Base-by-base conservation (phyloP, 2,888 invertebrate genomes). In the Tipula vernalis region DNA sequence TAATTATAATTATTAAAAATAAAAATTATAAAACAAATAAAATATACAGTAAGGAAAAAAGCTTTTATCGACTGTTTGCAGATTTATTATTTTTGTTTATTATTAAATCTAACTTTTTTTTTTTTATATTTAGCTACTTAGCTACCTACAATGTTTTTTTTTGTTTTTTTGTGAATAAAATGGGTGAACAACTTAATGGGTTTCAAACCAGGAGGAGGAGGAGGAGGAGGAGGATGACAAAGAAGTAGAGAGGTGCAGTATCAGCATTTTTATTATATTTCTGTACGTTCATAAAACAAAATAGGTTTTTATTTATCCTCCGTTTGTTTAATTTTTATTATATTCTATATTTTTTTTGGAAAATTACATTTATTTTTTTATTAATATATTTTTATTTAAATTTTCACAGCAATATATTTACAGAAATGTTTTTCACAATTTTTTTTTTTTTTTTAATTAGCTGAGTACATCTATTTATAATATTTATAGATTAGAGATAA, bases 101-200 rank as follows among this genome's bases (percentile, higher is more conserved):
- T 84, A 84, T 39, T 84, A 84, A 84, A 39, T 84, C 42, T 85
- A 85, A 85, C 15, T 42, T 15, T 39, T 85, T 84, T 85, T 84
- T 84, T 39, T 39, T 84, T 84, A 85, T 85, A 42, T 85, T 85
- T 85, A 85, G 85, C 85, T 85, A 85, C 85, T 85, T 85, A 85
- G 85, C 85, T 85, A 85, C 85, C 85, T 85, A 85, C 85, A 42
- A 71, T 71, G 18, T 28, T 28, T 28, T 28, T 28, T 28, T 28
- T 28, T n/a, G n/a, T n/a, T 28, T 28, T 28, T 28, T 71, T 28
- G 10, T 71, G 28, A 71, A 71, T 28, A 71, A 71, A 71, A 71
- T 42, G 85, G 85, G 84, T 39, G 39, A 18, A 18, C 28, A 12
- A 85, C 42, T 71, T 71, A 28, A 28, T 18, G 71, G 28, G 28